A percentile compares a stretch with the other conserved stretches of the same genome.
These are phyloP conservation scores for Lumbricus terrestris DNA, from an alignment of 2,888 invertebrate genomes.

Conservation along the genomic window DNA sequence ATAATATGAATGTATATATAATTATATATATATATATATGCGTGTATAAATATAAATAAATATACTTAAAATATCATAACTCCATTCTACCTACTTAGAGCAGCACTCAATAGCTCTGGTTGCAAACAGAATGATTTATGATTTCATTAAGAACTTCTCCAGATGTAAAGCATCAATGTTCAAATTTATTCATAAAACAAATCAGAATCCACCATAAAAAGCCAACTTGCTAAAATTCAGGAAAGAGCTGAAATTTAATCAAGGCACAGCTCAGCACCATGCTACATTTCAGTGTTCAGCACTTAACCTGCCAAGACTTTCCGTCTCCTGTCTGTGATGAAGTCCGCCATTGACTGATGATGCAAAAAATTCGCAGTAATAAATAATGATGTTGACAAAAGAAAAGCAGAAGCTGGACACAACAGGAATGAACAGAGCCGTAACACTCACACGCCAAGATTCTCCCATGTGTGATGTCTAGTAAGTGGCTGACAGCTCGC, in stretches of 20 bases:
- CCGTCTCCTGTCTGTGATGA: neutral
- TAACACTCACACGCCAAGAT: conserved; percentile 45
- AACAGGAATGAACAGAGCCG: neutral
- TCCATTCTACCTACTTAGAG: neutral
- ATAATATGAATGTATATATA: no score
- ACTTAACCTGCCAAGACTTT: neutral
- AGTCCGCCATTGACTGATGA: neutral
- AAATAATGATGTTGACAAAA: neutral
- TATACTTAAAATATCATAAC: no score
- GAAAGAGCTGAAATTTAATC: neutral
- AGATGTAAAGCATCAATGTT: no score
- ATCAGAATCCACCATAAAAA: neutral
- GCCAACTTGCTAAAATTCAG: neutral
- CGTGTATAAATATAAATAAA: no score
- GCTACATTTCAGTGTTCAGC: neutral
- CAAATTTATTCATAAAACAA: no score
- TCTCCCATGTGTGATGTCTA: conserved; percentile 51
- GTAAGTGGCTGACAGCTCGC: conserved; percentile 44
- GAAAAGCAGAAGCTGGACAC: neutral
- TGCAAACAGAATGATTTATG: neutral
- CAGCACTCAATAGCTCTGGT: neutral
- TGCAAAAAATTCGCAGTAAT: neutral
- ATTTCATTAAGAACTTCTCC: neutral
- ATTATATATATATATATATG: no score
- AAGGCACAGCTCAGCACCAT: neutral